These are phyloP conservation scores for Vidua chalybeata DNA, from an alignment of 2,113 vertebrate species.

Conservation along the genomic window DNA sequence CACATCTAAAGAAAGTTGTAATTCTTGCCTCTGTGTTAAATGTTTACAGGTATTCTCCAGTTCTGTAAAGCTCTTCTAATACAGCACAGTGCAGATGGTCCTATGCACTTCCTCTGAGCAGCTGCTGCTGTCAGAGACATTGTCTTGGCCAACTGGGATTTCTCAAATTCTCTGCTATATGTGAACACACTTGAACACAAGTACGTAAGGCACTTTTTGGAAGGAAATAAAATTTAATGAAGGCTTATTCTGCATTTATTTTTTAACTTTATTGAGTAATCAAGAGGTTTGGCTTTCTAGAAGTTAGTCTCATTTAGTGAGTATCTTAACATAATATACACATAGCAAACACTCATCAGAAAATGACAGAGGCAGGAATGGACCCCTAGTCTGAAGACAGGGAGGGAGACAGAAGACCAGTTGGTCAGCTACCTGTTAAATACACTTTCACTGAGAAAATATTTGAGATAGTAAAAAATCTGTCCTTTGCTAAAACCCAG, in stretches of 20 bases:
- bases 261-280: background rate
- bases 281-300: background rate
- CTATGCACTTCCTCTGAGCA: background rate
- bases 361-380: rapidly evolving
- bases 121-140: background rate
- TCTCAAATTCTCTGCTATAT: background rate
- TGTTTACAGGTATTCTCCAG: background rate
- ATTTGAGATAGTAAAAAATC: background rate
- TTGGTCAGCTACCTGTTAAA: background rate
- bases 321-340: background rate
- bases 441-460: background rate
- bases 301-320: background rate
- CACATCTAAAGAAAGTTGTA: background rate
- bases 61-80: background rate
- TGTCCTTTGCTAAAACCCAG: background rate
- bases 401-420: background rate
- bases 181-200: background rate
- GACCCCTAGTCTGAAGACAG: background rate
- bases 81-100: background rate
- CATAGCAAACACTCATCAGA: background rate
- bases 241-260: background rate
- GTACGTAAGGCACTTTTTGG: background rate
- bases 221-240: background rate
- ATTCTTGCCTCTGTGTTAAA: background rate
- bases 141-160: background rate